Conservation (phyloP, 1,140 invertebrate genomes). For the Drosophila jambulina region DNA sequence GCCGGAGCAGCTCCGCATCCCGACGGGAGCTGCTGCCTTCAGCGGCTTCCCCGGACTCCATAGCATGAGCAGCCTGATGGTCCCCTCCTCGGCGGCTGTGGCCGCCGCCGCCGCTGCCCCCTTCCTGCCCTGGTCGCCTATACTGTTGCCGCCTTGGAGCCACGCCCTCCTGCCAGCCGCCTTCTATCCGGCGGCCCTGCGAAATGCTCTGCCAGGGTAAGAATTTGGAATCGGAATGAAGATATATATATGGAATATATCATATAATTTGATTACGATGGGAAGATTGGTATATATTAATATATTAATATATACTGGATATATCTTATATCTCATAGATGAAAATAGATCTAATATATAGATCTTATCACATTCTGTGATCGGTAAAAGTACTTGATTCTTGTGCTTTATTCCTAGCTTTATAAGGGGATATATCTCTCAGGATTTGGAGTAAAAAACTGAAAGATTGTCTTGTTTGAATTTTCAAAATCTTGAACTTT, state of each 20-base stretch:
- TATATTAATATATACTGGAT: neutral
- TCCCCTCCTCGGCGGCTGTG: slow-evolving; percentile 85
- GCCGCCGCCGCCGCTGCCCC: slow-evolving; percentile 85
- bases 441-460: too few relatives aligned
- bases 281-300: neutral
- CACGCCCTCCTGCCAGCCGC: slow-evolving; percentile 86
- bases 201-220: slow-evolving; percentile 87
- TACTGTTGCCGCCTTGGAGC: slow-evolving; percentile 87
- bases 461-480: too few relatives aligned
- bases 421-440: too few relatives aligned
- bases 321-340: too few relatives aligned
- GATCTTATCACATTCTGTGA: neutral
- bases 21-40: slow-evolving; percentile 77
- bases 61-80: slow-evolving; percentile 85
- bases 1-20: slow-evolving; percentile 73
- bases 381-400: neutral
- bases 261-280: neutral
- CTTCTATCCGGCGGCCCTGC: slow-evolving; percentile 87
- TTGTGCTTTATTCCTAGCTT: too few relatives aligned
- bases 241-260: neutral
- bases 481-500: too few relatives aligned
- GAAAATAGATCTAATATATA: too few relatives aligned
- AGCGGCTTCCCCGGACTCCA: slow-evolving; percentile 77
- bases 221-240: slow-evolving; percentile 45
- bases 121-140: slow-evolving; percentile 87